Evolutionary conservation across 2,113 vertebrate species (phyloP), one percentile per base, ranked within the genome.

Genomic region (Rafetus swinhoei): DNA sequence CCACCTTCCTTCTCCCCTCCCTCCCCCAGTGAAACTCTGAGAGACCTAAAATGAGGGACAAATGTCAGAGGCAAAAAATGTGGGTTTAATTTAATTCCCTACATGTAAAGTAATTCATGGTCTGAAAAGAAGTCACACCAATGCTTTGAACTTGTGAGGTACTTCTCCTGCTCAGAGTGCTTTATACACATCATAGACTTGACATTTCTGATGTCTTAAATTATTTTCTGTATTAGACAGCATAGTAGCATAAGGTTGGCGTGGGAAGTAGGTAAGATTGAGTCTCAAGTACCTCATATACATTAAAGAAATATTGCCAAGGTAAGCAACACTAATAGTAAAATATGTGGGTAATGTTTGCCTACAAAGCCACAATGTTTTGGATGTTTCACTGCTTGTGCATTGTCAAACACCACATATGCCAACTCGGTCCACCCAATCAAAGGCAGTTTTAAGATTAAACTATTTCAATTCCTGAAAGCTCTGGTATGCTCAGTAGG

Each of bases 341-440:
- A 89, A 82, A 83, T 0, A 1, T 1, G 25, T 45, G 18, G 69
- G 74, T 54, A 4, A 7, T 32, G 85, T 50, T 65, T 92, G 77
- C 53, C 10, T 5, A 32, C 24, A 87, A n/a, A 55, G 55, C 84
- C 3, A 13, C 27, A 86, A 65, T 55, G 29, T 57, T 92, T 81
- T 79, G n/a, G 27, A 1, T 82, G 22, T 87, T 92, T 88, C 39
- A 54, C 25, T 89, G 18, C n/a, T 54, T 86, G 32, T 57, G 5
- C 0, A 1, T 1, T 79, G 76, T 72, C 6, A 83, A n/a, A 59
- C 35, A 84, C 27, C 56, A 24, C 0, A 0, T 29, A n/a, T 0
- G 1, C 15, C 69, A 53, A 6, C 45, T 89, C 82, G 74, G 65
- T 62, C 10, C 57, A 77, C 29, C 7, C 0, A 1, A 27, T 57